phyloP scores from a whole-genome alignment of 92 coral and sea anemone genomes.

The Parazoanthus swiftii region DNA sequence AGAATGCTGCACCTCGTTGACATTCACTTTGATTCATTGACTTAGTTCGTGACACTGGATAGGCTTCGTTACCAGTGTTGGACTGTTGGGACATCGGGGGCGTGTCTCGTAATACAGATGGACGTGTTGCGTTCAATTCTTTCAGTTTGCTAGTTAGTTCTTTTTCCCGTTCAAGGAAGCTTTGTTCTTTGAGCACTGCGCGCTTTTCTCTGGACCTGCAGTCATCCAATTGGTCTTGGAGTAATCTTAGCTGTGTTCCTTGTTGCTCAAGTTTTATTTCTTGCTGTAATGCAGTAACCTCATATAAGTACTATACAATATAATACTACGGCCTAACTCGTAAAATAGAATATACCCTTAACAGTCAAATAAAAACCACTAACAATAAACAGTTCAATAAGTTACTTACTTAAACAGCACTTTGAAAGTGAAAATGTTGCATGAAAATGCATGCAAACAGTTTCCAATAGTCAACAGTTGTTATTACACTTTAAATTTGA shows the following conservation, averaged over 20 bases:
- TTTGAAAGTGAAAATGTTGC: too few relatives aligned
- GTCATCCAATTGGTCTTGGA: conserved; percentile 67
- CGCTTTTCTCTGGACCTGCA: conserved; percentile 57
- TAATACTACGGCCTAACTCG: background rate
- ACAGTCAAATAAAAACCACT: too few relatives aligned
- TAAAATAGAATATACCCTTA: too few relatives aligned
- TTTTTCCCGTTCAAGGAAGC: conserved; percentile 69
- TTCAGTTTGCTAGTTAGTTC: conserved; percentile 60
- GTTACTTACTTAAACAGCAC: too few relatives aligned
- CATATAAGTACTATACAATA: background rate
- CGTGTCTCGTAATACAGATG: conserved; percentile 50
- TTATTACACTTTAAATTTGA: too few relatives aligned
- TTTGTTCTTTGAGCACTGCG: conserved; percentile 63
- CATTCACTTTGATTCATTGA: background rate
- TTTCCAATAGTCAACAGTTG: too few relatives aligned
- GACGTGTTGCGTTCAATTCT: conserved; percentile 53
- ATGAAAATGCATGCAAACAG: too few relatives aligned
- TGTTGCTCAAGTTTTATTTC: conserved; percentile 59
- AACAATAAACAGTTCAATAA: too few relatives aligned
- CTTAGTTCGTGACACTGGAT: conserved; percentile 7
- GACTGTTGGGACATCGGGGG: conserved; percentile 58
- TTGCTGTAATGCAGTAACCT: too few relatives aligned
- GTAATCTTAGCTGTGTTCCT: conserved; percentile 57
- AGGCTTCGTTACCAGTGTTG: conserved; percentile 18
- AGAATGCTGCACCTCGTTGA: background rate